Percentiles rank a stretch among this genome's conserved stretches.
Conservation (phyloP, 2,113 vertebrate species). For the Gymnobelideus leadbeateri region DNA sequence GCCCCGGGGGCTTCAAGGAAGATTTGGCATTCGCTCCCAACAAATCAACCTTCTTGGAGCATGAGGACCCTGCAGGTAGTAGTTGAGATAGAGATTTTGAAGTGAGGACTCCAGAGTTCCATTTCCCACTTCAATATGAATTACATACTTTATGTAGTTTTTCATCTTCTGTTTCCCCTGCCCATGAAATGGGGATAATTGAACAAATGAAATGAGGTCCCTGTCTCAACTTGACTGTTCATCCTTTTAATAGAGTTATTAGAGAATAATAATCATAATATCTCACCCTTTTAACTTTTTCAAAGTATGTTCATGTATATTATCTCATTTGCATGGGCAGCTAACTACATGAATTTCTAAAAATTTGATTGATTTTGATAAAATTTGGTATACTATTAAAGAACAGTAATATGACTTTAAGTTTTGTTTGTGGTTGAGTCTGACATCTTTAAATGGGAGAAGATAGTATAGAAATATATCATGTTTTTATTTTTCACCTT, state of each 20-base stretch:
- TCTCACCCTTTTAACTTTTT: not conserved
- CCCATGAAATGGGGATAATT: not conserved
- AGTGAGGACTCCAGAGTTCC: not conserved
- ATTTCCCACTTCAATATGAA: not conserved
- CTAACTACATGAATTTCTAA: conserved; percentile 13
- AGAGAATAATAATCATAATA: not conserved
- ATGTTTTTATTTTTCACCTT: not conserved
- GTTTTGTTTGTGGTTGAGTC: not conserved
- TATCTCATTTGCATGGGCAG: conserved; percentile 1
- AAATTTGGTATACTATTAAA: not conserved
- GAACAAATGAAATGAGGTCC: not conserved
- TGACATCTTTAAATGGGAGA: not conserved
- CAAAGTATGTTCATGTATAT: not conserved
- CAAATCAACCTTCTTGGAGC: not conserved
- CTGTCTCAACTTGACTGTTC: conserved; percentile 3
- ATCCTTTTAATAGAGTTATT: not conserved
- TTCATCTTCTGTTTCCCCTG: conserved; percentile 21
- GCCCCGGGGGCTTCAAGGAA: not conserved
- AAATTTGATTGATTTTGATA: conserved; percentile 19
- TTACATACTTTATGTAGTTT: not conserved
- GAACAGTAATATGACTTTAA: not conserved
- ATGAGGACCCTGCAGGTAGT: not conserved
- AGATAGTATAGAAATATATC: not conserved
- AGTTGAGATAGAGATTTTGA: not conserved
- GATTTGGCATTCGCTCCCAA: not conserved